Base-by-base conservation (phyloP, 2,113 vertebrate genomes). In the Anoplopoma fimbria region DNA sequence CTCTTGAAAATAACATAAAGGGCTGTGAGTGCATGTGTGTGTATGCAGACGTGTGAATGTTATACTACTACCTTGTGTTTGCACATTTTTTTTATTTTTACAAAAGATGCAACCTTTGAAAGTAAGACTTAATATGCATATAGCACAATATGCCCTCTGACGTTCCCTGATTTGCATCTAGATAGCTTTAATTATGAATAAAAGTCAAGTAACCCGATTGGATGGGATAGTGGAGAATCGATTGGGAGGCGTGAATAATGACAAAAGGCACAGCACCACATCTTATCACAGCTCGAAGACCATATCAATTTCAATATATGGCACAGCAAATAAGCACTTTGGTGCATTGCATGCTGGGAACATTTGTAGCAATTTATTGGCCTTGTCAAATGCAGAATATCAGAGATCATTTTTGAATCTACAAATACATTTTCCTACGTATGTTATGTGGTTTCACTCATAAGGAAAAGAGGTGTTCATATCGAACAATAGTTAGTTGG, bases 181-280 rank as follows among this genome's bases (percentile, higher is more conserved):
- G 93, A 95, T 95, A 93, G 93, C 93, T 95, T 95, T 96, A 96
- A 95, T 96, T 95, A 95, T 92, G 90, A 93, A 88, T 93, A 94
- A 94, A 94, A 94, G 93, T 94, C 95, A 94, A 94, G 91, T 92
- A 88, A 93, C 86, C 79, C 77, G 63, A 92, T 91, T 94, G 92
- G 90, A 93, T 90, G 86, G 87, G 81, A 93, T 90, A 77, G 90
- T 90, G 92, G 92, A 83, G 86, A 95, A 95, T 96, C 93, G 91
- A 94, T 94, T 95, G 92, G 91, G 83, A 90, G 84, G 91, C 93
- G 88, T 94, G 93, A 86, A 95, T 94, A 95, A 95, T 93, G 86
- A 90, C 90, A 92, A 89, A 95, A 93, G 92, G 90, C 93, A 81
- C 75, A 88, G 92, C 87, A 78, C 74, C 83, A 49, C 86, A 77